These are phyloP conservation scores for Zophobas morio DNA, from an alignment of 1,140 invertebrate genomes.

Conservation along the genomic window DNA sequence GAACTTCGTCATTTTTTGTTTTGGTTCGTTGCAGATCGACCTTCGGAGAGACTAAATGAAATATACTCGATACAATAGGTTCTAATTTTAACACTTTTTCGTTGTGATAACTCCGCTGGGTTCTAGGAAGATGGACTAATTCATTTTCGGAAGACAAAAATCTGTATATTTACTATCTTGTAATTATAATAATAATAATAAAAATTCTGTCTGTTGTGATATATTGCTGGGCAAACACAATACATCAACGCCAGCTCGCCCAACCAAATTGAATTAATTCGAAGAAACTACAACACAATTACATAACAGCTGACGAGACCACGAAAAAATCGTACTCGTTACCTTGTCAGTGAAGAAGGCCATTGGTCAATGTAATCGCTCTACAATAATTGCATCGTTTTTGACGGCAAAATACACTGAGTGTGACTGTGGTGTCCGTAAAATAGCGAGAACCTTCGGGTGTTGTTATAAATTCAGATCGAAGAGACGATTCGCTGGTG, in stretches of 20 bases:
- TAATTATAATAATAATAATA: neutral
- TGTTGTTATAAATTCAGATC: constrained; percentile 14
- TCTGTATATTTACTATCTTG: no score
- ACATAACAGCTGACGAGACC: constrained; percentile 17
- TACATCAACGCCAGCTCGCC: neutral
- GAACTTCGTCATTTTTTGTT: neutral
- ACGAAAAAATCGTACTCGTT: constrained; percentile 13
- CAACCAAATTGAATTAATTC: neutral
- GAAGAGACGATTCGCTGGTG: neutral
- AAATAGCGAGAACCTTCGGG: neutral
- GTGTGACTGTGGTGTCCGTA: neutral
- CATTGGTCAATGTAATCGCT: constrained; percentile 9
- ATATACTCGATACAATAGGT: neutral
- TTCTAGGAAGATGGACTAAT: no score
- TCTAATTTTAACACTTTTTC: no score
- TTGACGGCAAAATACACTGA: constrained; percentile 1
- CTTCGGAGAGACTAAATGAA: neutral
- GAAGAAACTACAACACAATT: constrained; percentile 8
- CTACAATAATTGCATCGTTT: constrained; percentile 20
- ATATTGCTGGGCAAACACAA: neutral
- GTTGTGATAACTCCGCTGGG: no score
- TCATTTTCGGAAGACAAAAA: no score
- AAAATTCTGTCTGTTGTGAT: neutral
- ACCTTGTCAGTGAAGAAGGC: constrained; percentile 34
- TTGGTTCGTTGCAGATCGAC: neutral